These are phyloP conservation scores for Cyclopterus lumpus DNA, from an alignment of 2,797 vertebrate genomes.

Conservation along the genomic window DNA sequence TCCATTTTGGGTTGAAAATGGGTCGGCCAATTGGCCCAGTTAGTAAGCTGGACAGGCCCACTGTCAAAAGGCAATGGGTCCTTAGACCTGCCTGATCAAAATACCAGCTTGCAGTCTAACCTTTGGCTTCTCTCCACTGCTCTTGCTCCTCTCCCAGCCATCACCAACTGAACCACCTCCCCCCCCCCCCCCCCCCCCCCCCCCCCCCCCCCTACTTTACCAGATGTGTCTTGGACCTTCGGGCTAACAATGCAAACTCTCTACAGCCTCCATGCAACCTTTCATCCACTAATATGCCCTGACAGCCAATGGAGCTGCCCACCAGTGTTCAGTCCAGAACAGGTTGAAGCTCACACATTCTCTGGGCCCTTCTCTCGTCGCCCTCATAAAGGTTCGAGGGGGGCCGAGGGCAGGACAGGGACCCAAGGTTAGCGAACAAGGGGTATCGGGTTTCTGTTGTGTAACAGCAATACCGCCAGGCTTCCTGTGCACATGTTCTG, in stretches of 20 bases:
- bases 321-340: conserved; percentile 32
- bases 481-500: conserved; percentile 82
- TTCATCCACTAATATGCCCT: conserved; percentile 48
- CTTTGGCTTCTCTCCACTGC: conserved; percentile 28
- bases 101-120: conserved; percentile 65
- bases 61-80: neutral
- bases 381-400: conserved; percentile 72
- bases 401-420: conserved; percentile 71
- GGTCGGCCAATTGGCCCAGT: conserved; percentile 36
- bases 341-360: conserved; percentile 70
- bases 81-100: conserved; percentile 73
- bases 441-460: conserved; percentile 83
- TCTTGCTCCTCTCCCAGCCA: conserved; percentile 21
- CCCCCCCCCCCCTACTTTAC: too few species aligned
- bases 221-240: conserved; percentile 78
- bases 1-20: conserved; percentile 56
- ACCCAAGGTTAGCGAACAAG: conserved; percentile 80
- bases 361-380: conserved; percentile 69
- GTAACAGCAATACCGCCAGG: conserved; percentile 78
- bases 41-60: neutral
- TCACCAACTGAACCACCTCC: conserved; percentile 41
- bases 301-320: conserved; percentile 10
- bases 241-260: conserved; percentile 21
- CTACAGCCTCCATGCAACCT: conserved; percentile 23
- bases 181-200: too few species aligned